Percentiles rank a stretch among this genome's conserved stretches.
Conservation (phyloP, 2,113 vertebrate genomes). For the Atractosteus spatula region DNA sequence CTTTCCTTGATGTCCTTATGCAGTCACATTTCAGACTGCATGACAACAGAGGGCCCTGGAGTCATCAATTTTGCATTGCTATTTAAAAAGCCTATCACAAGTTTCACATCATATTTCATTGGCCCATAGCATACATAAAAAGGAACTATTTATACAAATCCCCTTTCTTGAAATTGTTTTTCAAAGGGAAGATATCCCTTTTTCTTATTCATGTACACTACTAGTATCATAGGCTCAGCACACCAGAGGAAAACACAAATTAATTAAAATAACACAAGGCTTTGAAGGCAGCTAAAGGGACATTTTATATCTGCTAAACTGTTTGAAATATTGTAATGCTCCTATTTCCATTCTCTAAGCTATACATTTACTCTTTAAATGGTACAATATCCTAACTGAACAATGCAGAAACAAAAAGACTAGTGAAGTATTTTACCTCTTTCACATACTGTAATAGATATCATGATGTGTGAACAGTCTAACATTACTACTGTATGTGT, state of each 20-base stretch:
- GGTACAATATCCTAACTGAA: constrained; percentile 35
- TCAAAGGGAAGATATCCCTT: constrained; percentile 73
- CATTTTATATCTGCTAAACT: constrained; percentile 49
- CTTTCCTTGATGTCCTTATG: constrained; percentile 65
- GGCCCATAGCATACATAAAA: constrained; percentile 63
- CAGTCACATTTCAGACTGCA: constrained; percentile 61
- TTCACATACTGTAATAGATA: too few species aligned
- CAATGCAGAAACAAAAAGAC: too few species aligned
- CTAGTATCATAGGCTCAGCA: constrained; percentile 63
- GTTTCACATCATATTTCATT: constrained; percentile 62
- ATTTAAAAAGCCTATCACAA: constrained; percentile 68
- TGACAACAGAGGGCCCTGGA: constrained; percentile 60
- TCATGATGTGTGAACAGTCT: too few species aligned
- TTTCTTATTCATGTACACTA: constrained; percentile 46
- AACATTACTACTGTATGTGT: too few species aligned
- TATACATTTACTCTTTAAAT: constrained; percentile 59
- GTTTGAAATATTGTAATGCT: constrained; percentile 59
- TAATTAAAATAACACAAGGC: constrained; percentile 66
- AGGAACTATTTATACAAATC: constrained; percentile 71
- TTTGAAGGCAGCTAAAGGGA: constrained; percentile 44
- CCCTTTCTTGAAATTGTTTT: constrained; percentile 68
- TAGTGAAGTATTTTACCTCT: too few species aligned
- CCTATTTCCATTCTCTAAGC: constrained; percentile 63
- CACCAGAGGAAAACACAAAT: constrained; percentile 57
- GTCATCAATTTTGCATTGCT: constrained; percentile 73